phyloP scores from a whole-genome alignment of 2,113 vertebrate species.

The Columbina picui region DNA sequence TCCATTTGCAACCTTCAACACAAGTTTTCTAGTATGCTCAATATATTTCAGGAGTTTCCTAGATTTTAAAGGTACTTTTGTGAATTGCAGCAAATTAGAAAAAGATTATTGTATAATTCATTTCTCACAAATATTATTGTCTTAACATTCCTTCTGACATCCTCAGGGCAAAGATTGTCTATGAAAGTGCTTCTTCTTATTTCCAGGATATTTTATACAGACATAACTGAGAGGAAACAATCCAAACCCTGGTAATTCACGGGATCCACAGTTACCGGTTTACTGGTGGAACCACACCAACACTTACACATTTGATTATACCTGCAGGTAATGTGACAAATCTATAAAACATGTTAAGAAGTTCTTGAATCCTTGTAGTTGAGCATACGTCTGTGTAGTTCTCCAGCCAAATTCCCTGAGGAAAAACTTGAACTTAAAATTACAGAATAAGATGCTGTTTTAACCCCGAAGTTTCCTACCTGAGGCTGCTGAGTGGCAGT shows the following conservation, averaged over 20 bases:
- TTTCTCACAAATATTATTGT: background rate
- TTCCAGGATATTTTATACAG: background rate
- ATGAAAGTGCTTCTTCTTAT: background rate
- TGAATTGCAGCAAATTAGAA: background rate
- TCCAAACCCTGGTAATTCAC: background rate
- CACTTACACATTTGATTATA: no score
- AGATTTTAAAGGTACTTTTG: background rate
- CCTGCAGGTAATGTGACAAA: background rate
- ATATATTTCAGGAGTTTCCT: background rate
- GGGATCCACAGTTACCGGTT: background rate
- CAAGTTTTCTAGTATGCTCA: background rate
- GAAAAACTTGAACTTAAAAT: background rate
- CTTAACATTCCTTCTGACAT: background rate
- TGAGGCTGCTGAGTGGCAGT: constrained; percentile 90
- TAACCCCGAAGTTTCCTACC: constrained; percentile 73
- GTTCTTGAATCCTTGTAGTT: background rate
- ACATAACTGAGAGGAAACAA: background rate
- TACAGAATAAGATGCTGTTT: background rate
- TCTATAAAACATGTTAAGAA: background rate
- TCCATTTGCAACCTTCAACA: background rate
- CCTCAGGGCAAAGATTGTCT: background rate
- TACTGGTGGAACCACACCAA: background rate
- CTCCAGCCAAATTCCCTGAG: background rate
- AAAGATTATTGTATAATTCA: rapidly evolving
- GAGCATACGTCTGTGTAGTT: background rate